Base-by-base conservation (phyloP, 2,113 vertebrate genomes). In the Eidolon helvum region DNA sequence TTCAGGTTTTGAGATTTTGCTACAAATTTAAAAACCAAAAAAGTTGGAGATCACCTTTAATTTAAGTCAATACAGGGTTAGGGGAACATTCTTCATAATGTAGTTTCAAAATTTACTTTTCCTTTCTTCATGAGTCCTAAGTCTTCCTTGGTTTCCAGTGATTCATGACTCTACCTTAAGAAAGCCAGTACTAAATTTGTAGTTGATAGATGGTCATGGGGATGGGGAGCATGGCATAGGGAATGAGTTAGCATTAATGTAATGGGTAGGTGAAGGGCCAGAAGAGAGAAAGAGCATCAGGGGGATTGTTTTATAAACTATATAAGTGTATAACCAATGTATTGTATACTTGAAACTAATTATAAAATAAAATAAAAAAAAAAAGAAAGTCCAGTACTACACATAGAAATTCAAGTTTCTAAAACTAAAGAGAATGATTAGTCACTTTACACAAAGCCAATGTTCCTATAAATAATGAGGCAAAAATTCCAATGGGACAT, bases 321-420 rank as follows among this genome's bases (percentile, higher is more conserved):
- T 50, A 15, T 50, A 50, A 50, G 15, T 50, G 50, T 50, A 15
- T 50, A 50, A 50, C 50, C 15, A 50, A 50, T 50, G 50, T 16
- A 16, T 50, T 50, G 15, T 16, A 50, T 16, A 50, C 15, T 50
- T 16, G 15, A 50, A 50, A 50, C 14, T 50, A 50, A 50, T 50
- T 50, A 50, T 50, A 50, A 50, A 50, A 50, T 50, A 50, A 50
- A 50, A 14, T 50, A 7, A 43, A 43, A 50, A 50, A 50, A 50
- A 48, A 45, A 45, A 68, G 55, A 84, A 94, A 88, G 22, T 53
- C 61, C 24, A 90, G 55, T 35, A 40, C 11, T 77, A 1, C 48
- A 87, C 14, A 88, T 88, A 53, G 83, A 61, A 94, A 94, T 80
- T 77, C 38, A 87, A 71, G 21, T 88, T 95, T 83, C 74, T 91